Evolutionary conservation across 2,113 vertebrate species (phyloP), one percentile per base, ranked within the genome.

Genomic region (Gyps fulvus): DNA sequence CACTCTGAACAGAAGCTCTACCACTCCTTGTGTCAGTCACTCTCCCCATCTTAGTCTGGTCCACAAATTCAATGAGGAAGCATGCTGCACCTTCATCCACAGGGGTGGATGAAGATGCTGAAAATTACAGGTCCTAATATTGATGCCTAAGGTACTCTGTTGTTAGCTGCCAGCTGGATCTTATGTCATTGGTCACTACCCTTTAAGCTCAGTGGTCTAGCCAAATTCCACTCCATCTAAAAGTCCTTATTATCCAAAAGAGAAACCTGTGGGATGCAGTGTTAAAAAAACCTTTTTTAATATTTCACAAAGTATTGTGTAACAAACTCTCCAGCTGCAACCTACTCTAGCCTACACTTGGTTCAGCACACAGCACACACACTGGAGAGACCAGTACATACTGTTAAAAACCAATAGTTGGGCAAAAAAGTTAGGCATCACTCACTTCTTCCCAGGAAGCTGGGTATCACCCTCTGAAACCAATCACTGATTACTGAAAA

Each of bases 131-230:
- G 19, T 47, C 25, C 36, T 3, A 21, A 8, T 62, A 57, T 3
- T 32, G 36, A 40, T 52, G 25, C 6, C 27, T 57, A 61, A 82
- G 11, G 36, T 16, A 78, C 2, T 63, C 20, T 6, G 0, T 42
- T 59, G 18, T 34, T 57, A 84, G 36, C 8, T 40, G 43, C 43
- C 32, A 88, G 32, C 9, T 85, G 65, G 25, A 42, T 50, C 4
- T 58, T 65, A n/a, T 3, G 5, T 31, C 1, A 0, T 49, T 81
- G 47, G 23, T 58, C 26, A 43, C 42, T 15, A 54, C 2, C 4
- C 4, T 87, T 88, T 82, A 70, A 88, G 2, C 3, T 70, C 26
- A 32, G 13, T 13, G 1, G 1, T 50, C 45, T 82, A 66, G 31
- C 2, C 2, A 88, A 81, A 52, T 74, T 82, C 21, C 23, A 57